Evolutionary conservation across 2,113 vertebrate species (phyloP).

Genomic region (Rhipidura dahli): DNA sequence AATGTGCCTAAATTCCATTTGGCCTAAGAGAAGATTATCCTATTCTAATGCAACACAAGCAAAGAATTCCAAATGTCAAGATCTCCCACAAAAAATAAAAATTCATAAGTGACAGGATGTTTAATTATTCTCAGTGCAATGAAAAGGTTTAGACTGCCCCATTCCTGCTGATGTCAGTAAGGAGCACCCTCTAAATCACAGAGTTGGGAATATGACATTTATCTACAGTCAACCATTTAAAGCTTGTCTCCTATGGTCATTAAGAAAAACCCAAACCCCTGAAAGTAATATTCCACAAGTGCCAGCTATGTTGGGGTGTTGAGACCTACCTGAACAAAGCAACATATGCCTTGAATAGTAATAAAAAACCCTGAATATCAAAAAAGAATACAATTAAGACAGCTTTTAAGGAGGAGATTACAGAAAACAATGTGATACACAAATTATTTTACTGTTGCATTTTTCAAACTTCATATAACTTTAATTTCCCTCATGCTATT

Average conservation of each 20-base stretch:
- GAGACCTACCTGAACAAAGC: neutral
- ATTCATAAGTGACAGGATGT: neutral
- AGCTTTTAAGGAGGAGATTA: neutral
- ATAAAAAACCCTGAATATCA: neutral
- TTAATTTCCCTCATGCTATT: neutral
- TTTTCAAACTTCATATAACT: neutral
- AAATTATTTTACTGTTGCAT: neutral
- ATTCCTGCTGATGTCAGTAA: constrained; percentile 3
- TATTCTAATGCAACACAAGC: constrained; percentile 32
- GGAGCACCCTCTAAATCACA: neutral
- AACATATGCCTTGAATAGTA: neutral
- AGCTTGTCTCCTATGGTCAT: neutral
- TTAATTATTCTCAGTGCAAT: constrained; percentile 29
- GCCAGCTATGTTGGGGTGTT: neutral
- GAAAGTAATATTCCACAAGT: neutral
- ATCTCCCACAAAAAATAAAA: constrained; percentile 7
- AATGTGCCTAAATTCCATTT: constrained; percentile 49
- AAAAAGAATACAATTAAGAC: neutral
- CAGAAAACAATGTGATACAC: neutral
- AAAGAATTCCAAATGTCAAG: constrained; percentile 38
- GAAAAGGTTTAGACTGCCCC: neutral
- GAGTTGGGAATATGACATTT: neutral
- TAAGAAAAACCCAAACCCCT: neutral
- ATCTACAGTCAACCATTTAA: neutral
- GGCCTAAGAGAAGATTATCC: constrained; percentile 44